These are phyloP conservation scores for Leptatherina wallacei DNA, from an alignment of 2,797 vertebrate genomes.

Conservation along the genomic window DNA sequence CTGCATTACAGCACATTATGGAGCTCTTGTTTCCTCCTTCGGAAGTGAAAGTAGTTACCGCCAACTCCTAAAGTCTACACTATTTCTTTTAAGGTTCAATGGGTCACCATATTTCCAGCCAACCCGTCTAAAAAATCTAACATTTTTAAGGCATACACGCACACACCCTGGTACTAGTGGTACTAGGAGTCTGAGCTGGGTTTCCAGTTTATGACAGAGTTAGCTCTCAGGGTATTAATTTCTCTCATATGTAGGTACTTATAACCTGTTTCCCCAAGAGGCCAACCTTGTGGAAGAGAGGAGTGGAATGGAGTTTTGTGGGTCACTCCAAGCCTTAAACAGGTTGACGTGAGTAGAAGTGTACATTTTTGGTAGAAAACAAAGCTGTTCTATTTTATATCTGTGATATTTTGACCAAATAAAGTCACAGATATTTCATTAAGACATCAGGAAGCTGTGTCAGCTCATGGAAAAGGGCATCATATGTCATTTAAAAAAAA, in stretches of 20 bases:
- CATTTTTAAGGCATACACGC: neutral
- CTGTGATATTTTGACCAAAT: too few relatives aligned
- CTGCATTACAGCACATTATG: neutral
- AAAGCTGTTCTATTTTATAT: neutral
- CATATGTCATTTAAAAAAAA: too few relatives aligned
- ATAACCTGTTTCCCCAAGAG: neutral
- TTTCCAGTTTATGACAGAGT: neutral
- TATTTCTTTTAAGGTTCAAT: neutral
- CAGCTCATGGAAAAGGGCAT: too few relatives aligned
- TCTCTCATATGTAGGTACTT: neutral
- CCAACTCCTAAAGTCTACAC: neutral
- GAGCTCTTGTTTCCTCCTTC: neutral
- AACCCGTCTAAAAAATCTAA: neutral
- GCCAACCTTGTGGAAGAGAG: neutral
- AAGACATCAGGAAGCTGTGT: too few relatives aligned
- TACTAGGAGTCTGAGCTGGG: neutral
- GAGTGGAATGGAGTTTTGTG: neutral
- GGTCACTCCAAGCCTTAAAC: neutral
- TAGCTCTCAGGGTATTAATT: neutral
- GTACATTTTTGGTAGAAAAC: neutral
- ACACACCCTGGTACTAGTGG: neutral
- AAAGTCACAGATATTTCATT: neutral
- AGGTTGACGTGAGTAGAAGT: neutral
- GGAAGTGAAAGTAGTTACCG: neutral
- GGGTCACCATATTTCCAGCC: neutral